Conservation (phyloP, 2,888 invertebrate species). For the Pyrochroa serraticornis region DNA sequence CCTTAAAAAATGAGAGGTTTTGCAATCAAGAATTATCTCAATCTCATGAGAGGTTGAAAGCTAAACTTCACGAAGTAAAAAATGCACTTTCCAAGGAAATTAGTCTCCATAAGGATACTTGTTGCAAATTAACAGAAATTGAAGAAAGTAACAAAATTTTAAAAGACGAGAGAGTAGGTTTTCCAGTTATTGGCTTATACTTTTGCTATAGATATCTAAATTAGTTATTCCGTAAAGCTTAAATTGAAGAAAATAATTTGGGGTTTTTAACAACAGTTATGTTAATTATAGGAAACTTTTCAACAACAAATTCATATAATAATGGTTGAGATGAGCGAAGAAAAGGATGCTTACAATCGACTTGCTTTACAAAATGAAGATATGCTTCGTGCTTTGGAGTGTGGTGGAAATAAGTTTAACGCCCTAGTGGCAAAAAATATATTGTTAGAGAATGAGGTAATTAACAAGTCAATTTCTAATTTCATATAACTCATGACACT, state of each 20-base stretch:
- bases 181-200: no score
- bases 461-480: no score
- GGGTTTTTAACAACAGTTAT: no score
- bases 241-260: no score
- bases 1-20: conserved; percentile 6
- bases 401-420: conserved; percentile 7
- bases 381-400: conserved; percentile 6
- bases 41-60: conserved; percentile 5
- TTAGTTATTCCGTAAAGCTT: no score
- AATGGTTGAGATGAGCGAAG: conserved; percentile 31
- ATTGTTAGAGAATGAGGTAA: conserved; percentile 7
- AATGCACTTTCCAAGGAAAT: neutral
- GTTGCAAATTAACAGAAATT: conserved; percentile 1
- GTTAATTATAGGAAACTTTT: conserved; percentile 26
- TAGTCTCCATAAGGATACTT: neutral
- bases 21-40: conserved; percentile 12
- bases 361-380: conserved; percentile 5
- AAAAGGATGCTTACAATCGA: conserved; percentile 2
- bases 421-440: neutral
- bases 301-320: conserved; percentile 32
- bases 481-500: neutral
- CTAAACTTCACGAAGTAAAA: neutral
- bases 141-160: conserved; percentile 3
- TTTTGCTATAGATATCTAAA: no score
- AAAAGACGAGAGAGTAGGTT: conserved; percentile 3